Evolutionary conservation across 2,797 vertebrate species (phyloP).

Genomic region (Setipinna tenuifilis): DNA sequence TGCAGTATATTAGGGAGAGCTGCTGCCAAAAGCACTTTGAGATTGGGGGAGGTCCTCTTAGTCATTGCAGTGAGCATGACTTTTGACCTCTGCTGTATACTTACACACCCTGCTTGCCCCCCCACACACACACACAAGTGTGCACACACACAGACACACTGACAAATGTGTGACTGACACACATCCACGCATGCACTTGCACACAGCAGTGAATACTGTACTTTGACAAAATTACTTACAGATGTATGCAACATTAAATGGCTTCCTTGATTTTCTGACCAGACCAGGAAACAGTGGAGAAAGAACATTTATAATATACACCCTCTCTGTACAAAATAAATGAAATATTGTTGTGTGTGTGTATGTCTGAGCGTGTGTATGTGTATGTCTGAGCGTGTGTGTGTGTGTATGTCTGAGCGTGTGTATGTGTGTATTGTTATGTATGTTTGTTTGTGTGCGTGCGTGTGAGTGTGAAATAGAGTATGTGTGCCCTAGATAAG

Average conservation of each 20-base stretch:
- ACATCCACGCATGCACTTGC: background rate
- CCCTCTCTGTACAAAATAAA: conserved; percentile 35
- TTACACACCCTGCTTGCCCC: conserved; percentile 50
- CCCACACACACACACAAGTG: background rate
- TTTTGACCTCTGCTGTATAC: conserved; percentile 63
- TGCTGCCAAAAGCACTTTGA: conserved; percentile 69
- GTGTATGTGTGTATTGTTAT: background rate
- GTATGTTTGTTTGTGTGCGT: no score
- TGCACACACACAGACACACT: conserved; percentile 20
- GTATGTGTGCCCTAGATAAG: conserved; percentile 35
- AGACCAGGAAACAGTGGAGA: conserved; percentile 34
- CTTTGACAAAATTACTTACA: conserved; percentile 64
- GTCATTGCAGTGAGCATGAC: conserved; percentile 55
- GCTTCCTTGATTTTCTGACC: conserved; percentile 45
- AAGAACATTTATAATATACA: conserved; percentile 52
- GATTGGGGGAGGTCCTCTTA: conserved; percentile 66
- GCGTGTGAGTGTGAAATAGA: no score
- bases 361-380: background rate
- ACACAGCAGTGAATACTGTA: conserved; percentile 50
- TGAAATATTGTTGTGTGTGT: background rate
- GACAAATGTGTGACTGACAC: background rate
- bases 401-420: background rate
- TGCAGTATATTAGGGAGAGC: conserved; percentile 72
- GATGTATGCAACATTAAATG: conserved; percentile 59
- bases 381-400: background rate